Evolutionary conservation across 2,888 invertebrate species (phyloP).

Genomic region (Nyleta sp.): DNA sequence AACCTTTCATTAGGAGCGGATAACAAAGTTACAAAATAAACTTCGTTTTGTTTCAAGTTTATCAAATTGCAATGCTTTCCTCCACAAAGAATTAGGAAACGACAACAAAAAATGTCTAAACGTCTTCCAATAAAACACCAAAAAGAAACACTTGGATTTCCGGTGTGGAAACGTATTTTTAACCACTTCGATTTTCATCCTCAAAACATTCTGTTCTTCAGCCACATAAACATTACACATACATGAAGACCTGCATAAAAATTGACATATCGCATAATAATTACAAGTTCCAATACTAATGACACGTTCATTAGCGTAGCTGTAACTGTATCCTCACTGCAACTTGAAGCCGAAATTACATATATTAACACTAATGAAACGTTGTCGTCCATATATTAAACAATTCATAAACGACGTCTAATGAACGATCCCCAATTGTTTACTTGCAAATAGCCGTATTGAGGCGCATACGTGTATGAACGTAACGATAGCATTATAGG

Average conservation of each 20-base stretch:
- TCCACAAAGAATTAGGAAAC: constrained; percentile 3
- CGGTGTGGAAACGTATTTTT: too few relatives aligned
- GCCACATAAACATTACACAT: too few relatives aligned
- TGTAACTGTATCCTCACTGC: not conserved
- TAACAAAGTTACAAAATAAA: not conserved
- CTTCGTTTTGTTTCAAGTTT: not conserved
- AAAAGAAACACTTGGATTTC: too few relatives aligned
- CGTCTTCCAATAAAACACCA: too few relatives aligned
- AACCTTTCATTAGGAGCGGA: not conserved
- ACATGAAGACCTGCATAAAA: too few relatives aligned
- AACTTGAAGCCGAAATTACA: constrained; percentile 26
- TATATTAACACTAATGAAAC: constrained; percentile 47
- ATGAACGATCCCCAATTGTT: constrained; percentile 49
- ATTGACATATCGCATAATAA: not conserved
- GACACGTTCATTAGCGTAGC: constrained; percentile 9
- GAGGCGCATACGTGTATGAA: constrained; percentile 47
- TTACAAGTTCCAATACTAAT: not conserved
- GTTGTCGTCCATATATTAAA: constrained; percentile 38
- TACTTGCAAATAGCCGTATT: constrained; percentile 53
- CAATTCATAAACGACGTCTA: constrained; percentile 51
- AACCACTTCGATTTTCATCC: too few relatives aligned
- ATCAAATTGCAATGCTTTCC: not conserved
- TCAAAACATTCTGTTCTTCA: too few relatives aligned
- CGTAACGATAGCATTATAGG: constrained; percentile 59
- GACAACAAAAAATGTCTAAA: too few relatives aligned